These are phyloP conservation scores for Sinocyclocheilus maitianheensis DNA, from an alignment of 2,113 vertebrate genomes.

Conservation along the genomic window DNA sequence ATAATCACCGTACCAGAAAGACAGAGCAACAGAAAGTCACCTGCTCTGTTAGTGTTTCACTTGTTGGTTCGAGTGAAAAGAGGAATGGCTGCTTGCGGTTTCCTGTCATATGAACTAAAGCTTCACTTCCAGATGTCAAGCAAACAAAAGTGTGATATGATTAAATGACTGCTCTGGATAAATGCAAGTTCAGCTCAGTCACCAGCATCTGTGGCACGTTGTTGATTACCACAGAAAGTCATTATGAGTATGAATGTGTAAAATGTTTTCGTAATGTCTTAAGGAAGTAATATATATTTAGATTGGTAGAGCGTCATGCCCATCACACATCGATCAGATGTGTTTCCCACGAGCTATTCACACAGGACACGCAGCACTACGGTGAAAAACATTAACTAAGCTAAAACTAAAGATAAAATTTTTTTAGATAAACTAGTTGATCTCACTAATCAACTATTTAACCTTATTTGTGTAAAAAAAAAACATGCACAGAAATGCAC, in stretches of 20 bases:
- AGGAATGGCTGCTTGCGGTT: neutral
- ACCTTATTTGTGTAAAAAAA: too few species aligned
- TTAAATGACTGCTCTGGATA: neutral
- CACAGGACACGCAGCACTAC: neutral
- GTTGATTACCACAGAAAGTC: neutral
- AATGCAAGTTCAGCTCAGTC: neutral
- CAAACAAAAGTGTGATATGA: neutral
- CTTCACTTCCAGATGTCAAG: slow-evolving; percentile 10
- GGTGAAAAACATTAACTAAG: neutral
- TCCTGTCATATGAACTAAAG: slow-evolving; percentile 32
- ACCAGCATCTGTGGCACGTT: neutral
- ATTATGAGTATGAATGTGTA: neutral
- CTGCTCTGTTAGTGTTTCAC: neutral
- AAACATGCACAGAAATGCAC: too few species aligned
- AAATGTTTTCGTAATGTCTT: neutral
- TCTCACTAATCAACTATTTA: too few species aligned
- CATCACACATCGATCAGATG: neutral
- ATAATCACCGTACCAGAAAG: neutral
- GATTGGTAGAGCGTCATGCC: neutral
- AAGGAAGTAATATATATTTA: neutral
- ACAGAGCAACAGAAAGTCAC: slow-evolving; percentile 15
- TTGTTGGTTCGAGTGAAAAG: neutral
- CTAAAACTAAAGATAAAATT: neutral
- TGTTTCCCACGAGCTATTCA: neutral
- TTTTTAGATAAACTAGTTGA: neutral